A percentile compares a stretch with the other conserved stretches of the same genome.
Evolutionary conservation across 1,140 invertebrate species (phyloP).

Genomic region (Neodiprion fabricii): DNA sequence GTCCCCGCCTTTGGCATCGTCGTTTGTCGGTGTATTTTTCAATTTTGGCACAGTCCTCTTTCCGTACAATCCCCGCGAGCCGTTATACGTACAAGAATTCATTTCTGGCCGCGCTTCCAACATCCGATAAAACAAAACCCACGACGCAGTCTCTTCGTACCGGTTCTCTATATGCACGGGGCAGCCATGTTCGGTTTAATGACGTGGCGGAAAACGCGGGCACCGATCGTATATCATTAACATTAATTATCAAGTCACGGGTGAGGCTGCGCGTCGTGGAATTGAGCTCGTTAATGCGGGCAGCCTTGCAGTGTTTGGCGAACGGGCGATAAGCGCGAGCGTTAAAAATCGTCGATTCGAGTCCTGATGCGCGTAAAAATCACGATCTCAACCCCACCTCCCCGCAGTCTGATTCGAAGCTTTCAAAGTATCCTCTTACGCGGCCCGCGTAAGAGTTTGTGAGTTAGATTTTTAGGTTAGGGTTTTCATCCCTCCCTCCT

Average conservation of each 20-base stretch:
- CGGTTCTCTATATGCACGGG: not conserved
- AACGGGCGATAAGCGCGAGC: not conserved
- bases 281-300: not conserved
- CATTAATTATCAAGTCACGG: conserved; percentile 27
- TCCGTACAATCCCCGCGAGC: no score
- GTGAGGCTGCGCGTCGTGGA: not conserved
- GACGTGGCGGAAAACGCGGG: conserved; percentile 36
- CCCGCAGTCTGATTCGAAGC: conserved; percentile 33
- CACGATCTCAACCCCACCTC: not conserved
- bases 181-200: conserved; percentile 43
- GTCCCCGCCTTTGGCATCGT: conserved; percentile 36
- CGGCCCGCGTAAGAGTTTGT: not conserved
- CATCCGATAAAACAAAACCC: no score
- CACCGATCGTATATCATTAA: conserved; percentile 35
- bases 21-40: conserved; percentile 41
- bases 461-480: conserved; percentile 41
- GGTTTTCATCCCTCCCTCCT: conserved; percentile 48
- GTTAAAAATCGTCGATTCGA: not conserved
- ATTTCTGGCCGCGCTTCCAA: no score
- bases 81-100: no score
- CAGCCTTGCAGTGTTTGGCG: not conserved
- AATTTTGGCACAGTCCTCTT: no score
- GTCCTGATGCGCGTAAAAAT: not conserved
- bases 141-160: no score
- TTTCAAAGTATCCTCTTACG: conserved; percentile 49